Evolutionary conservation across 2,888 invertebrate species (phyloP), one percentile per base, ranked within the genome.

Genomic region (Dryomyza anilis): DNA sequence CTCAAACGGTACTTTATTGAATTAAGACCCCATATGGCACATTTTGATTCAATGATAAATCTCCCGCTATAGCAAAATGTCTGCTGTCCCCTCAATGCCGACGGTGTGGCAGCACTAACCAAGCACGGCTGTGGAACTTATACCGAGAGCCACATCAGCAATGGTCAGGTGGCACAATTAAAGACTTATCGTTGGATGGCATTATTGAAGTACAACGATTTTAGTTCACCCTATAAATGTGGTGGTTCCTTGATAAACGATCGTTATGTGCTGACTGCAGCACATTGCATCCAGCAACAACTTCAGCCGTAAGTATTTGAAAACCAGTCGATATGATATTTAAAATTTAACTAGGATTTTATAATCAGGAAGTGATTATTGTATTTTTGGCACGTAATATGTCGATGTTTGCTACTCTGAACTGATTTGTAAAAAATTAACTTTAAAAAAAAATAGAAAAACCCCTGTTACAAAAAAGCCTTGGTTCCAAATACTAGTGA

Each of bases 151-250:
- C 71, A 70, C 7, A 72, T 78, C 7, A 64, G 78, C 50, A 67
- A 76, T 63, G 77, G 77, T 3, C 65, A 72, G 19, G 73, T 74
- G 61, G 78, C 78, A 2, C 70, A 72, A 21, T 63, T 78, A 19
- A 76, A 74, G 25, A 73, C 73, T 6, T 71, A 73, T 6, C 78
- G 78, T 4, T 78, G 78, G 78, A 78, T 78, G 77, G 73, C 73
- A 2, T 33, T 78, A 58, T 66, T 78, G 3, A 70, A 71, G 2
- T 78, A 78, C 52, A 64, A 68, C 8, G 71, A 65, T 10, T 23
- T 69, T 16, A 66, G 61, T 0, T 27, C 69, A 5, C 69, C 70
- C 3, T 78, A 71, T 23, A 73, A 73, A 0, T 78, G 78, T 63
- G 76, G 76, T n/a, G 77, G 76, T 6, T 70, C 76, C 1, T 52